Conservation (phyloP, 2,888 invertebrate species). For the Hirtodrosophila duncani region DNA sequence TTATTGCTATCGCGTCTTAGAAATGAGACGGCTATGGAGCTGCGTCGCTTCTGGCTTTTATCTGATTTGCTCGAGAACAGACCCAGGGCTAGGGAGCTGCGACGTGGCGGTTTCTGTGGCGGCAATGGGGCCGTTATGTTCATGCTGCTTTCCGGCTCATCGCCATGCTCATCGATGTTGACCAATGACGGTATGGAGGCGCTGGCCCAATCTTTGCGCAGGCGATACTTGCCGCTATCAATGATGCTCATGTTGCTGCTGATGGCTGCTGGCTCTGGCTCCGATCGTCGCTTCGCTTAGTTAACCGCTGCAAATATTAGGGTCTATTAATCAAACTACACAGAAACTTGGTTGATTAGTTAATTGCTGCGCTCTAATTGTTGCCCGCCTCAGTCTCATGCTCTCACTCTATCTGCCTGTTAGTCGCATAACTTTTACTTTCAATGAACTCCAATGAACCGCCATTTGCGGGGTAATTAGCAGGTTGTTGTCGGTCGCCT, state of each 20-base stretch:
- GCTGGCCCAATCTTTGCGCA: constrained; percentile 78
- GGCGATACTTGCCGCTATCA: constrained; percentile 77
- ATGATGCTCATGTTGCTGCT: constrained; percentile 74
- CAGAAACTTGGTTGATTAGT: constrained; percentile 6
- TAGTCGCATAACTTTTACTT: constrained; percentile 60
- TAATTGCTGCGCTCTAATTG: constrained; percentile 38
- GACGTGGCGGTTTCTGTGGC: constrained; percentile 75
- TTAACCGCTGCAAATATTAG: constrained; percentile 48
- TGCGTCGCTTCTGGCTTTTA: constrained; percentile 76
- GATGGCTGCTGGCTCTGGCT: constrained; percentile 7
- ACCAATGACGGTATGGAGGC: constrained; percentile 78
- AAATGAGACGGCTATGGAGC: constrained; percentile 78
- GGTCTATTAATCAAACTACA: constrained; percentile 27
- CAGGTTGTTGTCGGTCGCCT: constrained; percentile 58
- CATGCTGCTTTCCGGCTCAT: constrained; percentile 43
- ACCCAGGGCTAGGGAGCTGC: constrained; percentile 77
- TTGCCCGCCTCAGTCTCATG: constrained; percentile 6
- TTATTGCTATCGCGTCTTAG: constrained; percentile 76
- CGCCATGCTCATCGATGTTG: constrained; percentile 76
- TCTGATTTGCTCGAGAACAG: constrained; percentile 74
- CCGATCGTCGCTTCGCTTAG: constrained; percentile 22
- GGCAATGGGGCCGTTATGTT: constrained; percentile 61
- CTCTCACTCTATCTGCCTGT: background rate
- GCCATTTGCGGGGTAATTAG: constrained; percentile 65
- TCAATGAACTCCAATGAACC: constrained; percentile 71